These are phyloP conservation scores for Bubalus kerabau DNA, from an alignment of 2,113 vertebrate genomes.

Conservation along the genomic window DNA sequence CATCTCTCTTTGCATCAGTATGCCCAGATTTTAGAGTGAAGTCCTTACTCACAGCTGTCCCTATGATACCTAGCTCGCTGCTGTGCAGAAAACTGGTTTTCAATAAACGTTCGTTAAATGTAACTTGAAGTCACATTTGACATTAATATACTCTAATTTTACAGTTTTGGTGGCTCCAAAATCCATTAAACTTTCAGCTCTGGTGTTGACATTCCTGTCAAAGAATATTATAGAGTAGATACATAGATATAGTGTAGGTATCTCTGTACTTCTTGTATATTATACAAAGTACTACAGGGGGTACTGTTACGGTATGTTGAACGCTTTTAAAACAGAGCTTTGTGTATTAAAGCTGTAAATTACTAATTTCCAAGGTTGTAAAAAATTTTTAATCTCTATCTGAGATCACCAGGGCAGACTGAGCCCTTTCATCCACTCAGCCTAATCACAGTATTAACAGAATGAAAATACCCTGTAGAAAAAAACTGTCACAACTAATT, in stretches of 20 bases:
- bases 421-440: background rate
- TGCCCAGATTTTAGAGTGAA: background rate
- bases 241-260: background rate
- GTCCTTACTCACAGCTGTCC: background rate
- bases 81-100: background rate
- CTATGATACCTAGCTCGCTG: background rate
- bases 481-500: background rate
- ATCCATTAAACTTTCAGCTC: background rate
- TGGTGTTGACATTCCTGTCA: background rate
- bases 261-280: background rate
- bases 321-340: background rate
- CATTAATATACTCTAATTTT: background rate
- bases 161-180: background rate
- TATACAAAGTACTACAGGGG: background rate
- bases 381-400: background rate
- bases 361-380: background rate
- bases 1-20: background rate
- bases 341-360: background rate
- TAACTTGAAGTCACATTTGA: background rate
- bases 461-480: background rate
- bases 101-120: background rate
- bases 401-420: background rate
- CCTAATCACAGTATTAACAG: background rate
- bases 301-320: background rate
- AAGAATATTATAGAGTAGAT: background rate